A percentile compares a stretch with the other conserved stretches of the same genome.
These are phyloP conservation scores for Apteryx owenii DNA, from an alignment of 2,113 vertebrate species.

Conservation along the genomic window DNA sequence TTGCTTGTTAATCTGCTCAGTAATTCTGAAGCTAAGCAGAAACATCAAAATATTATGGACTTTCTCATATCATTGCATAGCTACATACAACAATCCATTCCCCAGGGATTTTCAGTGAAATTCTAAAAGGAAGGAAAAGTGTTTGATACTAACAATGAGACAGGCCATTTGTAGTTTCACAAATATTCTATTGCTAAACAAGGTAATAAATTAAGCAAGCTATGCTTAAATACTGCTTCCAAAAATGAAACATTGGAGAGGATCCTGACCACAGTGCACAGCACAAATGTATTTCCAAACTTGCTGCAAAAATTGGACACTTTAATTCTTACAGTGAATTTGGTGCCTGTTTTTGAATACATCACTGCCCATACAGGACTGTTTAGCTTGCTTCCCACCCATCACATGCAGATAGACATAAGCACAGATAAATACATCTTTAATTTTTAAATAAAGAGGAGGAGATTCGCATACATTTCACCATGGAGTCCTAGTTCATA, in stretches of 20 bases:
- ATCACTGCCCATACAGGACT: background rate
- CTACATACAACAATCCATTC: background rate
- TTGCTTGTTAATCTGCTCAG: background rate
- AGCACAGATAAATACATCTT: background rate
- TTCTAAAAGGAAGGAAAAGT: background rate
- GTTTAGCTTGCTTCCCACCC: background rate
- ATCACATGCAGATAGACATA: background rate
- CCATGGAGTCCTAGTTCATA: background rate
- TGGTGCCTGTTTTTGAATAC: background rate
- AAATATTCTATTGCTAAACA: background rate
- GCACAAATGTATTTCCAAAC: background rate
- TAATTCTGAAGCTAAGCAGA: background rate
- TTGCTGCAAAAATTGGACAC: background rate
- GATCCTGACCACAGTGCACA: background rate
- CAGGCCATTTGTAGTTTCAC: background rate
- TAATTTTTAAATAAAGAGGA: background rate
- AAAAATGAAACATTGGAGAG: background rate
- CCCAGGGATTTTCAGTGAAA: background rate
- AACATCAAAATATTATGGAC: background rate
- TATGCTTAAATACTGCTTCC: background rate
- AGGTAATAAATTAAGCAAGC: background rate
- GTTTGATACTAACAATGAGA: background rate
- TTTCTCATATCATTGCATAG: background rate
- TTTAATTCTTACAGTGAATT: background rate
- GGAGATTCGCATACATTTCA: background rate